Conservation (phyloP, 2,113 vertebrate genomes). For the Corythornis cristatus region DNA sequence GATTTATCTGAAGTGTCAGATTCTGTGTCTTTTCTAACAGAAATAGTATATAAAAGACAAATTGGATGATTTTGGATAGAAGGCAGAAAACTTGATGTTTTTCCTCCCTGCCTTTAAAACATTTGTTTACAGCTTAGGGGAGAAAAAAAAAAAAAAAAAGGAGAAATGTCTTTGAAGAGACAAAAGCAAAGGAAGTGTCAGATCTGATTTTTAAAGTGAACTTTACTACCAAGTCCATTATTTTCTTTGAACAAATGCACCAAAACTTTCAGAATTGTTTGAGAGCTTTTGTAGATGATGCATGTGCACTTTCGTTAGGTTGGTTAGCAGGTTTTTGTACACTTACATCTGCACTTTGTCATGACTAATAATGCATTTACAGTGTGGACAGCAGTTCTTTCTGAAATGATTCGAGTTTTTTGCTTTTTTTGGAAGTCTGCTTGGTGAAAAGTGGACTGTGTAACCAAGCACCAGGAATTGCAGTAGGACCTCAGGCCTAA, state of each 20-base stretch:
- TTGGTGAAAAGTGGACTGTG: background rate
- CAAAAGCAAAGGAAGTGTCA: slow-evolving; percentile 64
- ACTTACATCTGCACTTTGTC: slow-evolving; percentile 34
- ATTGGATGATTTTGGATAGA: slow-evolving; percentile 40
- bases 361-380: slow-evolving; percentile 33
- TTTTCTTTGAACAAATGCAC: slow-evolving; percentile 50
- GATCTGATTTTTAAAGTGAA: slow-evolving; percentile 71
- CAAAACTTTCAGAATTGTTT: slow-evolving; percentile 67
- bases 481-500: background rate
- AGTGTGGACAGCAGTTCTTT: slow-evolving; percentile 6
- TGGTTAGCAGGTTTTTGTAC: background rate
- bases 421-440: slow-evolving; percentile 7
- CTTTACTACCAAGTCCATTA: slow-evolving; percentile 63
- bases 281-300: slow-evolving; percentile 68
- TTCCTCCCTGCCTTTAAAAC: slow-evolving; percentile 51
- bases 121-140: slow-evolving; percentile 63
- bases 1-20: slow-evolving; percentile 57
- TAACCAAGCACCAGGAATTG: background rate
- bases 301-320: background rate
- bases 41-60: slow-evolving; percentile 65
- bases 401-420: background rate
- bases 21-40: slow-evolving; percentile 56
- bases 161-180: slow-evolving; percentile 64
- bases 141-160: slow-evolving; percentile 25
- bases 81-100: slow-evolving; percentile 33